Percentiles rank a stretch among this genome's conserved stretches.
phyloP scores from a whole-genome alignment of 2,113 vertebrate genomes.

The Narcine bancroftii region DNA sequence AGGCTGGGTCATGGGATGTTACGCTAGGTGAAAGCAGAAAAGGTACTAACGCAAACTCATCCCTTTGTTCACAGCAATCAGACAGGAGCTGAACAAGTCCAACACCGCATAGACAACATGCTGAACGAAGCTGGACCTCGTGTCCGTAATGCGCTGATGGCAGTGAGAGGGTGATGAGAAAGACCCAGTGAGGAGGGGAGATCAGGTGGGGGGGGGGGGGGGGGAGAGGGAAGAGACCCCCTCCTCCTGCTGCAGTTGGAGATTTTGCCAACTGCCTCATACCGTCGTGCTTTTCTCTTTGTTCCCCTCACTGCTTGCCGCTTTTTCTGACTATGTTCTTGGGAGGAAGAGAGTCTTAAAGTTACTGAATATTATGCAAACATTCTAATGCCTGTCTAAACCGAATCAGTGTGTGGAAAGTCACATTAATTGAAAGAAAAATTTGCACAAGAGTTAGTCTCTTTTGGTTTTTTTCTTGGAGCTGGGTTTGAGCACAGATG shows the following conservation, averaged over 20 bases:
- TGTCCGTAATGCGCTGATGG: slow-evolving; percentile 38
- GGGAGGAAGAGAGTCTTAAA: slow-evolving; percentile 58
- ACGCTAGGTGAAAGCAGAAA: background rate
- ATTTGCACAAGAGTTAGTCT: slow-evolving; percentile 33
- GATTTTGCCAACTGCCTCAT: slow-evolving; percentile 51
- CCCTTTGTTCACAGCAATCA: slow-evolving; percentile 67
- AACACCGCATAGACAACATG: slow-evolving; percentile 74
- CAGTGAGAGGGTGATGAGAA: slow-evolving; percentile 35
- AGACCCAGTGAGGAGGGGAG: slow-evolving; percentile 12
- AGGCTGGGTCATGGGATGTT: no score
- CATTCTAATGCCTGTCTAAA: slow-evolving; percentile 57
- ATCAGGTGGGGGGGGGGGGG: background rate
- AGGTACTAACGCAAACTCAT: background rate
- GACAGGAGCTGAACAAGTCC: slow-evolving; percentile 91
- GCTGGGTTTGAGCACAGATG: no score
- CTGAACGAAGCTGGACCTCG: slow-evolving; percentile 52
- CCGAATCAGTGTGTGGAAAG: slow-evolving; percentile 31
- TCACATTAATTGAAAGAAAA: slow-evolving; percentile 32
- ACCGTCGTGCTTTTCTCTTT: slow-evolving; percentile 52
- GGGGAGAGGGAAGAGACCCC: no score
- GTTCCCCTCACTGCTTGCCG: slow-evolving; percentile 57
- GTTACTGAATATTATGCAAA: slow-evolving; percentile 72
- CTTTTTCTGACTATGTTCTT: slow-evolving; percentile 57
- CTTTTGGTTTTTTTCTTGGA: slow-evolving; percentile 19
- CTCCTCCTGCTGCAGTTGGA: slow-evolving; percentile 44